Base-by-base conservation (phyloP, 2,113 vertebrate species). In the Oxyruncus cristatus region DNA sequence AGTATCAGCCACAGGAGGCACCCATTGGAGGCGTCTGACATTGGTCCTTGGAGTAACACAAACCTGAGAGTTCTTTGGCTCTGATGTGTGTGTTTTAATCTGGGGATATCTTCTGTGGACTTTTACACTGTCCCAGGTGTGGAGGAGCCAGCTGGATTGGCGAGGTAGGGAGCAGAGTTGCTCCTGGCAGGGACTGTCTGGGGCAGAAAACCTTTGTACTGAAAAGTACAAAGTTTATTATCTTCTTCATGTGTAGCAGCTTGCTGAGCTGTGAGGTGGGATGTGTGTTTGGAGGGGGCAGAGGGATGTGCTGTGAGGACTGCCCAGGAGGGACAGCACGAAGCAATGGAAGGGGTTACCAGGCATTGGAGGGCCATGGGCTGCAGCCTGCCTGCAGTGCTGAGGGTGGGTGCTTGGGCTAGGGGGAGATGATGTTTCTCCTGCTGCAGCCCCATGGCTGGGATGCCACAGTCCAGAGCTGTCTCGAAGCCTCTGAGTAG, bases 241-340 rank as follows among this genome's bases (percentile, higher is more conserved):
- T 56, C 15, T 23, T 61, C 11, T 5, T 35, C 41, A 19, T 2
- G 2, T 27, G 27, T 33, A 49, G 28, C 3, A 59, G 11, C 12
- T 52, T 46, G 33, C 26, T 3, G 14, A 73, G 16, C 10, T 39
- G 11, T 0, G 0, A 6, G 10, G 5, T 11, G 6, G 9, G 9
- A 30, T 1, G 0, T 0, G 0, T 9, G 4, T 9, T 49, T 35
- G 37, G n/a, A 63, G 8, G 5, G 4, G 3, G 8, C 33, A 61
- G 20, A 70, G 21, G 5, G 3, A 2, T 19, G 5, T 74, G 30
- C 46, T 26, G 11, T 0, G 0, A 70, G 11, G 9, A 28, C 30
- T 65, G 16, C 50, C 17, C 27, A 17, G 66, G 30, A 63, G 7
- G 15, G 11, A 39, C 0, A 9, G 12, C 3, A 13, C 19, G 42